Conservation (phyloP, 2,113 vertebrate species). For the Vulpes lagopus region DNA sequence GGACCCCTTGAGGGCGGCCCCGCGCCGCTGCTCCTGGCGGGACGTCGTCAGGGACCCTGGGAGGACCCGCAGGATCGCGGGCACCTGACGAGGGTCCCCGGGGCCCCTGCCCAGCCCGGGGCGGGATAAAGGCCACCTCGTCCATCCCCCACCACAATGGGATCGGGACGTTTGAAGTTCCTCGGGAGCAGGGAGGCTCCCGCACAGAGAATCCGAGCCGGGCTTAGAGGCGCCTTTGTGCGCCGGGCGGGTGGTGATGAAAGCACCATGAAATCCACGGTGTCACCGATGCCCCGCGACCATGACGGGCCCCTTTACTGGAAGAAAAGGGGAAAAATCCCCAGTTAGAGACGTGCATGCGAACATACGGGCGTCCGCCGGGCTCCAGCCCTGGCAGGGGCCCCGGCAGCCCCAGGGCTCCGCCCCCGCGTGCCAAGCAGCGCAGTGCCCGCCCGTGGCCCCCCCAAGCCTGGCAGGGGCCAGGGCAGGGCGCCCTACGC, state of each 20-base stretch:
- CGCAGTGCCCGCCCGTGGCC: not conserved
- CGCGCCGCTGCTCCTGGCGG: fast-evolving
- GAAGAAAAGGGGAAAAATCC: not conserved
- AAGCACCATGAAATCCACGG: slow-evolving; percentile 87
- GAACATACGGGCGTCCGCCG: not conserved
- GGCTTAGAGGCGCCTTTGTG: slow-evolving; percentile 80
- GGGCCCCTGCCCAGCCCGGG: fast-evolving
- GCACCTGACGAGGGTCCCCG: not conserved
- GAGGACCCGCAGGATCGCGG: not conserved
- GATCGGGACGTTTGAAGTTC: slow-evolving; percentile 88
- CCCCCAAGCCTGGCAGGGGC: not conserved
- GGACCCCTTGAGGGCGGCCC: not conserved
- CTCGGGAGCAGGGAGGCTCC: slow-evolving; percentile 82
- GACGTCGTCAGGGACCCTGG: not conserved
- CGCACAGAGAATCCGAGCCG: slow-evolving; percentile 62
- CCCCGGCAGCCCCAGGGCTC: not conserved
- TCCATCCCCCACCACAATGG: slow-evolving; percentile 72
- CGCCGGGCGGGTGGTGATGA: slow-evolving; percentile 82
- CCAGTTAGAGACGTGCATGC: not conserved
- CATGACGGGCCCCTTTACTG: slow-evolving; percentile 74
- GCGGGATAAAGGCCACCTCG: not conserved
- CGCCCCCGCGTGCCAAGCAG: not conserved
- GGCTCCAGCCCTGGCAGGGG: not conserved
- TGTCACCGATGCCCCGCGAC: slow-evolving; percentile 84
- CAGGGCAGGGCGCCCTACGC: too few species aligned